Conservation (phyloP, 2,888 invertebrate genomes). For the Drosophila infuscata region DNA sequence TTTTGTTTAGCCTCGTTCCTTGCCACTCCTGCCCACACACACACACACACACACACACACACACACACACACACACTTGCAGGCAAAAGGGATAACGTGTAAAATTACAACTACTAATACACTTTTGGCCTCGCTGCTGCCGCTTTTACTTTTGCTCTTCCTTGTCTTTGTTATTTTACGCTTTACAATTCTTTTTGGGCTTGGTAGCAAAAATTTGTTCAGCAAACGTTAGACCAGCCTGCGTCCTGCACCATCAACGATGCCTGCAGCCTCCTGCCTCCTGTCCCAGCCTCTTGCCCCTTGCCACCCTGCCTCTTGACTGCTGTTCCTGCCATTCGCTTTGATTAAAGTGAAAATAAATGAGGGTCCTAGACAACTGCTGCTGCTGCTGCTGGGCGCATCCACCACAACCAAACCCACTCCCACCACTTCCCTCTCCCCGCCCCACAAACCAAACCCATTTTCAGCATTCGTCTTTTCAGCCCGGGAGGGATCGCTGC, state of each 20-base stretch:
- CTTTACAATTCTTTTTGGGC: slow-evolving; percentile 77
- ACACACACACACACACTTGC: not conserved
- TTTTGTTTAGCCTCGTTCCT: slow-evolving; percentile 54
- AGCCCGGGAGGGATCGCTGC: slow-evolving; percentile 32
- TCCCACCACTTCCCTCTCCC: not conserved
- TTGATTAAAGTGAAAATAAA: slow-evolving; percentile 79
- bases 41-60: not conserved
- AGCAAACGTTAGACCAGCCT: slow-evolving; percentile 55
- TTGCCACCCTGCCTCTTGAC: not conserved
- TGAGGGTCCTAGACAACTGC: slow-evolving; percentile 78
- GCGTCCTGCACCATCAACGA: slow-evolving; percentile 18
- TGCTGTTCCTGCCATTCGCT: slow-evolving; percentile 63
- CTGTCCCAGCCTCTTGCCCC: not conserved
- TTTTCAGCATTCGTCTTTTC: slow-evolving; percentile 53
- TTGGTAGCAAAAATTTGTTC: slow-evolving; percentile 72
- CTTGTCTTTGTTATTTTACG: slow-evolving; percentile 75
- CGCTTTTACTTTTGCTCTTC: slow-evolving; percentile 43
- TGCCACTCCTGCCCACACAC: slow-evolving; percentile 3
- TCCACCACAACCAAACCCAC: slow-evolving; percentile 13
- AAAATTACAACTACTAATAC: slow-evolving; percentile 70
- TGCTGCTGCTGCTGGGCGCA: slow-evolving; percentile 44
- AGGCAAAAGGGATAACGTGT: slow-evolving; percentile 73
- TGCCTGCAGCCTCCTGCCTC: not conserved
- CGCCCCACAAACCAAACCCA: not conserved
- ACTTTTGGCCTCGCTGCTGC: slow-evolving; percentile 34